phyloP scores from a whole-genome alignment of 2,888 invertebrate species.

The Nomada ferruginata region DNA sequence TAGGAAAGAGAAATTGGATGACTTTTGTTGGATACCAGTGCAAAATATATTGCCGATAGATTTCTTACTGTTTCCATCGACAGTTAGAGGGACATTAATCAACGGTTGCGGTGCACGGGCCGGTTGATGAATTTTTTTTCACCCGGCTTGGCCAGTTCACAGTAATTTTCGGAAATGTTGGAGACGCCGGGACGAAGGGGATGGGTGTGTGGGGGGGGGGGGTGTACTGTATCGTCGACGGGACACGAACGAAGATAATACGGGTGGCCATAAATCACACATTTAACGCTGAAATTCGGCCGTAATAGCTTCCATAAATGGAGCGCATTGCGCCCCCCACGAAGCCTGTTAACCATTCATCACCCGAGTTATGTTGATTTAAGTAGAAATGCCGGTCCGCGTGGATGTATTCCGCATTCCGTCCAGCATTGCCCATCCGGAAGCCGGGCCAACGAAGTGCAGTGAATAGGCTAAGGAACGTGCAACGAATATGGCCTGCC shows the following conservation, averaged over 20 bases:
- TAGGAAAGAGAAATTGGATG: background rate
- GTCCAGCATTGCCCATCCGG: conserved; percentile 71
- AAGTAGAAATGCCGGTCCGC: conserved; percentile 74
- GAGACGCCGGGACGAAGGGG: background rate
- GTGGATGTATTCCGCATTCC: conserved; percentile 72
- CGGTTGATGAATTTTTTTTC: conserved; percentile 59
- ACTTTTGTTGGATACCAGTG: background rate
- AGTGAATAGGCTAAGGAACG: conserved; percentile 60
- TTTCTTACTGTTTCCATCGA: conserved; percentile 52
- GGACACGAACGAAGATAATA: conserved; percentile 73
- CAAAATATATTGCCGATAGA: too few relatives aligned
- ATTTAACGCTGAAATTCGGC: conserved; percentile 74
- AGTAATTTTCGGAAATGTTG: conserved; percentile 63
- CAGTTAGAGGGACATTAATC: conserved; percentile 66
- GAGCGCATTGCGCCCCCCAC: conserved; percentile 68
- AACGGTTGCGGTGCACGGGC: conserved; percentile 34
- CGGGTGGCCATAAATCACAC: conserved; percentile 71
- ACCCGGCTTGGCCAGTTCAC: conserved; percentile 43
- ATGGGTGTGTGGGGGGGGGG: background rate
- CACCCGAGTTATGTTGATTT: conserved; percentile 78
- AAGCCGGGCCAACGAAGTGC: conserved; percentile 60
- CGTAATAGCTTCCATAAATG: conserved; percentile 74
- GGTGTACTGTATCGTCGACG: conserved; percentile 66
- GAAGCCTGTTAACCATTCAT: conserved; percentile 74
- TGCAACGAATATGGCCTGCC: conserved; percentile 65